Evolutionary conservation across 2,113 vertebrate species (phyloP), one percentile per base, ranked within the genome.

Genomic region (Helogale parvula): DNA sequence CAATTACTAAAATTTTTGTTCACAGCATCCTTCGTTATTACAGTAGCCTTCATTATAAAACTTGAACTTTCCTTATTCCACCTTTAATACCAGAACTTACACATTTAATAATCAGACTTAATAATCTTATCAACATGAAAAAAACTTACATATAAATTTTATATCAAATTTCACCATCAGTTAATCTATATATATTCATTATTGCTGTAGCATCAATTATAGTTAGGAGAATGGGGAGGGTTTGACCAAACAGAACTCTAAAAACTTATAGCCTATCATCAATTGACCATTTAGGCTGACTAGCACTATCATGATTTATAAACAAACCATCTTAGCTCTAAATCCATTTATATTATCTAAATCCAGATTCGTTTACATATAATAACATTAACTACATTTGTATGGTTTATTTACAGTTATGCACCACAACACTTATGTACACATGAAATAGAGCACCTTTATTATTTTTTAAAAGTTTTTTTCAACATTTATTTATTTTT

Each of bases 251-350:
- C 98, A 0, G 97, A 99, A 19, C 8, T 96, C 89, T 96, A 14
- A 98, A 98, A 92, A 94, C 98, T 0, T 2, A 16, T 98, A 41
- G 98, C 97, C 0, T 98, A 98, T 16, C 98, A 1, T 98, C 98
- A 0, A 96, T 98, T 0, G 68, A 95, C 0, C 97, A 98, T 3
- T 0, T 98, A 0, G 98, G 98, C 0, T 98, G 98, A 96, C 98
- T 98, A 80, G 0, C 65, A 0, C 72, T 0, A n/a, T 97, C 0
- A 0, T 93, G 0, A 76, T 88, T 2, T 57, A 90, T 1, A 12
- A 35, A 0, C 93, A 93, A 83, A 83, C 4, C 21, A 5, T 63
- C 35, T 33, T 47, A 77, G 31, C 35, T 23, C 31, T 77, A 47
- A n/a, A 33, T n/a, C 12, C 45, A 54, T 54, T 54, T 54, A 17